Evolutionary conservation across 2,113 vertebrate species (phyloP), one percentile per base, ranked within the genome.

Genomic region (Motacilla tschutschensis): DNA sequence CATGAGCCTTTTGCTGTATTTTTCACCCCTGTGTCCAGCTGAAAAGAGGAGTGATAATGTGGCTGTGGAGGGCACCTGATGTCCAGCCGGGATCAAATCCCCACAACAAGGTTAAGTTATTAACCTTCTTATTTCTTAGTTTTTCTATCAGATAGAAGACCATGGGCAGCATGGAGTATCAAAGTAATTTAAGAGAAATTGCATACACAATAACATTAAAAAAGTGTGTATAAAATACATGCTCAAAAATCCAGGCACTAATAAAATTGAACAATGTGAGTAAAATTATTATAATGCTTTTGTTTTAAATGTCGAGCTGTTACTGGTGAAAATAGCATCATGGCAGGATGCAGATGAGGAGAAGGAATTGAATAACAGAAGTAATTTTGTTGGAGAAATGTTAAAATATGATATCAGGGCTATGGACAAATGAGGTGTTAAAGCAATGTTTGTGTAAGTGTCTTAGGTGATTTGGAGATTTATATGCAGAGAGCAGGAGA

Each of bases 1-100:
- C 3, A 19, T 0, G 0, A 44, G 12, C 8, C 5, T 79, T 64
- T 33, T 71, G 7, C 11, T 44, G 5, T 16, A 43, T 43, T 50
- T 85, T 43, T 20, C 24, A 11, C 16, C 64, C 18, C 36, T 21
- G 5, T 50, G 18, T 50, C 15, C 58, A 57, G 43, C 21, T 57
- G 65, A 64, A 48, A n/a, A 64, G 15, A 3, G n/a, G 22, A 43
- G 10, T 10, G 15, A 43, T 17, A 25, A 36, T 50, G 10, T 28
- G n/a, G 10, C 8, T 71, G 20, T 38, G 44, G 26, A 65, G n/a
- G 31, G 36, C 8, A 58, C 26, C 20, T 15, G 14, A 26, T 58
- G 17, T 33, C 28, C 50, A 57, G 36, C 8, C 0, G 0, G 8
- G 36, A 16, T 38, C 26, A 78, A 78, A 65, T 44, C 14, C 19